These are phyloP conservation scores for Cantharis flavilabris DNA, from an alignment of 2,888 invertebrate species.

Conservation along the genomic window DNA sequence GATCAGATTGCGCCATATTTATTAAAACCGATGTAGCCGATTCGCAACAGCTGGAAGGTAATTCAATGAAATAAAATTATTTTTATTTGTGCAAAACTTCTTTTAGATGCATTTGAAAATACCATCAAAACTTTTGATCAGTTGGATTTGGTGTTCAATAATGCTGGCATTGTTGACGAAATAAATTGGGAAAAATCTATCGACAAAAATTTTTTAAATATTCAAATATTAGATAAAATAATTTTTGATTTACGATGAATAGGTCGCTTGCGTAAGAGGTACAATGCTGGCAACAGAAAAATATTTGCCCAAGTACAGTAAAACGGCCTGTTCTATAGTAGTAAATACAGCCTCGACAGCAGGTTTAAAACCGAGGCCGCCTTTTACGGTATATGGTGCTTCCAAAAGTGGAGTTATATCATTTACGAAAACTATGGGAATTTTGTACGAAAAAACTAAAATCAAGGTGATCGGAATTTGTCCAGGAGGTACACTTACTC, in stretches of 20 bases:
- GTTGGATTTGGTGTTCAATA: neutral
- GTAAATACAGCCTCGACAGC: neutral
- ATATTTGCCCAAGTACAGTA: neutral
- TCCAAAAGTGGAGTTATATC: neutral
- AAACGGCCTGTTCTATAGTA: neutral
- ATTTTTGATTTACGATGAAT: neutral
- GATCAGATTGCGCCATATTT: conserved; percentile 69
- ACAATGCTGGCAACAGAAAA: neutral
- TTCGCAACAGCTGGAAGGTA: conserved; percentile 73
- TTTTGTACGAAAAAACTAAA: neutral
- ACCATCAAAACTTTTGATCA: neutral
- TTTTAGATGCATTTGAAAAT: neutral
- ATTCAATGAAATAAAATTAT: neutral
- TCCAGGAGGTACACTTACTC: neutral
- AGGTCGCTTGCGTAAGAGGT: neutral
- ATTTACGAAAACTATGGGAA: neutral
- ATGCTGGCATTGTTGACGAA: neutral
- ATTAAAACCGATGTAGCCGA: conserved; percentile 75
- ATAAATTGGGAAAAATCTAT: neutral
- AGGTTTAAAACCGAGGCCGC: neutral
- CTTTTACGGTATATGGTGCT: neutral
- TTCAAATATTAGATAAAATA: neutral
- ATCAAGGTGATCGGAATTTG: neutral
- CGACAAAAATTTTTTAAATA: neutral
- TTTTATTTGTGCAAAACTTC: neutral